Evolutionary conservation across 1,140 invertebrate species (phyloP), one percentile per base, ranked within the genome.

Genomic region (Mizuhopecten yessoensis): DNA sequence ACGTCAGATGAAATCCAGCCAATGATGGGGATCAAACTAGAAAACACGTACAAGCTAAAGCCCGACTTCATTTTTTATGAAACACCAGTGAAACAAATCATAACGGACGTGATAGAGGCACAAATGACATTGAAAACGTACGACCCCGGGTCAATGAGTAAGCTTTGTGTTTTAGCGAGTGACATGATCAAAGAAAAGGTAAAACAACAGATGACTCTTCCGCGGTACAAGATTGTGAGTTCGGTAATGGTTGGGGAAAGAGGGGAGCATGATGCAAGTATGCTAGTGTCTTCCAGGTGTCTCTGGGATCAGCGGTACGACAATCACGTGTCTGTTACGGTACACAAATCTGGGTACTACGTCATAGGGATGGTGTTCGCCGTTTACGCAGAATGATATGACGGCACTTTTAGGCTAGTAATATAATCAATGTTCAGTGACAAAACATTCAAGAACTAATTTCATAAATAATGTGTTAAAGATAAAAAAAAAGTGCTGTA

Each of bases 281-380:
- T 96, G 91, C 34, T 94, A 87, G 92, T 96, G 13, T 93, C 94
- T 2, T 96, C 95, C 29, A 91, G 96, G 33, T 96, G 95, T 92
- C 91, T 96, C 1, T 96, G 96, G 96, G 94, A 96, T 90, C 92
- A 95, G 36, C 91, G 92, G 90, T 94, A 93, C 88, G 96, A 96
- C 92, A 96, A 96, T 92, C 95, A 92, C 88, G 93, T 95, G 20
- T 94, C 94, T 57, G 94, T 92, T 3, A 93, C 91, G 33, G 92
- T 94, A 29, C 94, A 95, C 57, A 92, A 94, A 33, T 93, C 90
- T 33, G 93, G 93, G 57, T 92, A 95, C 34, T 95, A 93, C 91
- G 95, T 95, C 33, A 91, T 95, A 34, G 96, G 95, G 2, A 95
- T 94, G 75, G 94, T 96, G n/a, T 96, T 95, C 92, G 96, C 92